A percentile compares a stretch with the other conserved stretches of the same genome.
Evolutionary conservation across 1,140 invertebrate species (phyloP).

Genomic region (Brachionus paranguensis): DNA sequence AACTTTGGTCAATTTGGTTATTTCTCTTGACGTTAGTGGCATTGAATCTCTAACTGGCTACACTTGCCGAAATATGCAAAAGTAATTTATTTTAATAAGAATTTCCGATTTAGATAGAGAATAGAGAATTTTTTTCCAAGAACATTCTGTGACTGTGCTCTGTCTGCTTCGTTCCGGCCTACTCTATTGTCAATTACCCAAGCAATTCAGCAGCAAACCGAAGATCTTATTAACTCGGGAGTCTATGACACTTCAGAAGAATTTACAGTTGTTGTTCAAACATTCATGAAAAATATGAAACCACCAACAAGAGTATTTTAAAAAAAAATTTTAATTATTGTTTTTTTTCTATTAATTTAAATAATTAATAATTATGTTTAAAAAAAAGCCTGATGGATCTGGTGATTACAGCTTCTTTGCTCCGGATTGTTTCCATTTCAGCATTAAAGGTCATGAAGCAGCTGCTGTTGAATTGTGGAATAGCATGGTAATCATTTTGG

Average conservation of each 20-base stretch:
- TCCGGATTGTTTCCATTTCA: constrained; percentile 39
- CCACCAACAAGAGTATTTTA: neutral
- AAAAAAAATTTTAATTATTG: neutral
- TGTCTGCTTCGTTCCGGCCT: neutral
- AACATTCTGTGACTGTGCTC: constrained; percentile 34
- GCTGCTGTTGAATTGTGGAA: constrained; percentile 38
- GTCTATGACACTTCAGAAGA: constrained; percentile 60
- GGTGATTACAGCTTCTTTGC: constrained; percentile 33
- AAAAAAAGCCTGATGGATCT: neutral
- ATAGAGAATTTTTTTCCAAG: neutral
- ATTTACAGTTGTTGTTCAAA: constrained; percentile 64
- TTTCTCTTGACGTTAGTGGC: constrained; percentile 60
- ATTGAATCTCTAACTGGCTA: neutral
- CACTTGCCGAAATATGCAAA: constrained; percentile 35
- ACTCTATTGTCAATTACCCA: neutral
- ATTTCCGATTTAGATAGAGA: neutral
- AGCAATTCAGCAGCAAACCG: constrained; percentile 44
- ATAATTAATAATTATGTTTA: neutral
- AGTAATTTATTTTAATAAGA: neutral
- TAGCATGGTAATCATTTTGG: neutral
- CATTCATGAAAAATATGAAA: constrained; percentile 43
- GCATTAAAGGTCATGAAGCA: constrained; percentile 27
- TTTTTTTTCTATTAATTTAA: neutral
- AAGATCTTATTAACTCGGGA: constrained; percentile 47
- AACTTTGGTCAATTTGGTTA: constrained; percentile 70